Evolutionary conservation across 2,888 invertebrate species (phyloP).

Genomic region (Pseudoips prasinana): DNA sequence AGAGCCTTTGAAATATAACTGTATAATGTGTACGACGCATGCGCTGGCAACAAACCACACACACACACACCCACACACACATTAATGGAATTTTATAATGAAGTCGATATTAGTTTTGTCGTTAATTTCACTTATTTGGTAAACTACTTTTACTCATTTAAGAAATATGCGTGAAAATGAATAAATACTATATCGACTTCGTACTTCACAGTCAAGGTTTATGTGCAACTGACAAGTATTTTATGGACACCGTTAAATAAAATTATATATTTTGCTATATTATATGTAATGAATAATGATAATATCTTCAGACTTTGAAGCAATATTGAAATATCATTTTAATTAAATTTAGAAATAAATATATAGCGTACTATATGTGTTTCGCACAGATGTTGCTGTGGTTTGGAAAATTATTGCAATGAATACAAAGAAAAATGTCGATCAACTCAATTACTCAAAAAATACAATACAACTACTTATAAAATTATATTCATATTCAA

Average conservation of each 20-base stretch:
- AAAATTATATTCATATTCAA: too few species aligned
- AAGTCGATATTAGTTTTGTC: slow-evolving; percentile 4
- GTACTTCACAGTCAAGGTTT: too few species aligned
- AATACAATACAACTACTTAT: too few species aligned
- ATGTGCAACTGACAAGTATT: too few species aligned
- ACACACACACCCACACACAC: slow-evolving; percentile 10
- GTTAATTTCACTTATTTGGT: slow-evolving; percentile 5
- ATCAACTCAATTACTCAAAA: too few species aligned
- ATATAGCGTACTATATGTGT: slow-evolving; percentile 22
- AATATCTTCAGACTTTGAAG: slow-evolving; percentile 62
- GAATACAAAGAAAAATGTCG: too few species aligned
- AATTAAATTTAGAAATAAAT: slow-evolving; percentile 39
- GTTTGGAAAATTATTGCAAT: too few species aligned
- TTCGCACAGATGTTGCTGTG: slow-evolving; percentile 16
- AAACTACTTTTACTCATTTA: too few species aligned
- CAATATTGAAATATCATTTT: slow-evolving; percentile 70
- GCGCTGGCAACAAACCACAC: slow-evolving; percentile 67
- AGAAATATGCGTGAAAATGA: too few species aligned
- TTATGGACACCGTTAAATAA: too few species aligned
- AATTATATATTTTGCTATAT: slow-evolving; percentile 24
- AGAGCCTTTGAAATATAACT: slow-evolving; percentile 65
- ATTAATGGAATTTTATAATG: slow-evolving; percentile 8
- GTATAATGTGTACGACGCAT: slow-evolving; percentile 49
- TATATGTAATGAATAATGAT: slow-evolving; percentile 31
- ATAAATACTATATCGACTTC: too few species aligned